Base-by-base conservation (phyloP, 2,113 vertebrate genomes). In the Platycercus adscitus region DNA sequence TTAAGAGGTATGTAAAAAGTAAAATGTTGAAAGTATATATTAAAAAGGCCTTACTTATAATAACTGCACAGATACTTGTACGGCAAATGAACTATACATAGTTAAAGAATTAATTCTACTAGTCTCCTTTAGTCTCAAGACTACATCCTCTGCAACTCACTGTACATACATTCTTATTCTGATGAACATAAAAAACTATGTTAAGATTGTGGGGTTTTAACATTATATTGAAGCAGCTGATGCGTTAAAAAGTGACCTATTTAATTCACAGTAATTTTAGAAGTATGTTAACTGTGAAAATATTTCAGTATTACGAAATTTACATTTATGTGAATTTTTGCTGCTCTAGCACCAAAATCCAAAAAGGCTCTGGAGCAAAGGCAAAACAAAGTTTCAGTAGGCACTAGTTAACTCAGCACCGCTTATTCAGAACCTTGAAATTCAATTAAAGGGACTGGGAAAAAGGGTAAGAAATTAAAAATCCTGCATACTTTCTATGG, bases 181-280 rank as follows among this genome's bases (percentile, higher is more conserved):
- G 37, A 70, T 44, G 17, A 73, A 65, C 18, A 43, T 23, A 39
- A 29, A 14, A 90, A 77, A 66, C 3, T 52, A 20, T 47, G 78
- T 85, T 69, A 56, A 61, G 17, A 13, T 47, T 2, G 0, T 23
- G 10, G 0, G 0, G 33, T 9, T 82, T 58, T 26, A 37, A 49
- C n/a, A 25, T 39, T 47, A 86, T 14, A 72, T 4, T 16, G 20
- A 89, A 78, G 53, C 5, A 81, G 8, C 3, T 44, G 13, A 35
- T 56, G 2, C 70, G 7, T 31, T 26, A 76, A 70, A 69, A 63
- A 13, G 21, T 17, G 11, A 50, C 12, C 29, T 72, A 47, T 28
- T 80, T 17, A 43, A 69, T 50, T 83, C 11, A 56, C 12, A 39
- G 12, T 60, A 43, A 39, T n/a, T 72, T 86, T 50, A 53, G 33